phyloP scores from a whole-genome alignment of 2,113 vertebrate genomes.

The Hymenochirus boettgeri region DNA sequence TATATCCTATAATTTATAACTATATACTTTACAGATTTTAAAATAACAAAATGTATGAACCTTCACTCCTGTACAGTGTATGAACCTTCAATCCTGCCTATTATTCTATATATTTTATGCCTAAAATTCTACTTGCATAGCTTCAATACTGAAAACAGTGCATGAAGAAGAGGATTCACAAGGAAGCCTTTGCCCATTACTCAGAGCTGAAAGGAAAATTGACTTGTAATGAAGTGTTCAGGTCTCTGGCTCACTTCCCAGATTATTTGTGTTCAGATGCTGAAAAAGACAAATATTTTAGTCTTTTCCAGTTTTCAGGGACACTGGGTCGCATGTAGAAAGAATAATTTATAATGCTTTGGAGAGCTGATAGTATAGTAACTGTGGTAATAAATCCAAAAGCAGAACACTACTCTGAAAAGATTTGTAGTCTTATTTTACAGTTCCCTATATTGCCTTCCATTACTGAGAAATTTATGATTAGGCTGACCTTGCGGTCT shows the following conservation, averaged over 20 bases:
- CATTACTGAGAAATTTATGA: too few species aligned
- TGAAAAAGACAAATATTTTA: background rate
- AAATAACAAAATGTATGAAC: too few species aligned
- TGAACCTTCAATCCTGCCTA: too few species aligned
- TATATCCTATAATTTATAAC: too few species aligned
- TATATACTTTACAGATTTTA: too few species aligned
- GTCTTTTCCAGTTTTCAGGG: background rate
- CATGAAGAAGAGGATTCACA: background rate
- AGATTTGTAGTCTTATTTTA: too few species aligned
- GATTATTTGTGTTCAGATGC: background rate
- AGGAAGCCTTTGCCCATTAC: background rate
- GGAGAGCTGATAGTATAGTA: background rate
- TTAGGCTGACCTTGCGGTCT: background rate
- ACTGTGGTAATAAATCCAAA: background rate
- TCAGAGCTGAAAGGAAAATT: background rate
- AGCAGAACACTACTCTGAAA: background rate
- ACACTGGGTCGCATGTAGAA: background rate
- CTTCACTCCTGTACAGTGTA: too few species aligned
- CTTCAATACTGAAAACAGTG: background rate
- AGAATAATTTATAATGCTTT: background rate
- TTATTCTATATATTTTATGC: too few species aligned
- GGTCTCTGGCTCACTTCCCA: background rate
- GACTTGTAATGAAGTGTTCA: conserved; percentile 5
- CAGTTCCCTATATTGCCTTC: too few species aligned
- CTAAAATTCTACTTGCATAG: too few species aligned